Evolutionary conservation across 2,797 vertebrate species (phyloP), one percentile per base, ranked within the genome.

Genomic region (Paguma larvata): DNA sequence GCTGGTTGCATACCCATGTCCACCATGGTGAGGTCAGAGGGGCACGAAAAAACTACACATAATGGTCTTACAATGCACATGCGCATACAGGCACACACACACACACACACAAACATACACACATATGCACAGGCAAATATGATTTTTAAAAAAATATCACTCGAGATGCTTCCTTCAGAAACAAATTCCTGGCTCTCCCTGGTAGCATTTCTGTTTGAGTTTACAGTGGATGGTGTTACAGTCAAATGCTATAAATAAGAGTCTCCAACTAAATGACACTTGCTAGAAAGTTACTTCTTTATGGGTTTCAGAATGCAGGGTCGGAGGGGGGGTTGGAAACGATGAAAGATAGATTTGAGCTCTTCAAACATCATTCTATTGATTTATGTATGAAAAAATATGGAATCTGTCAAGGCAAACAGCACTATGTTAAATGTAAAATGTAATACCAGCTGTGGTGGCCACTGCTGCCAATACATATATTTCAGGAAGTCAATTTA

Each of bases 401-500:
- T 51, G 83, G 93, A 85, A 83, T 80, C 93, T 97, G 94, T 96
- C 94, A 89, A 95, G 85, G 94, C 95, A 92, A 96, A 95, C 87
- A 51, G 73, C 85, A 56, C 83, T 90, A 19, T 80, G 95, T 92
- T 93, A 89, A 95, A 95, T 94, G 90, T 44, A 92, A 97, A 96
- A 78, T 84, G 68, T 48, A 59, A 95, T 53, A 59, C 87, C 79
- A 75, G 78, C 94, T 80, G 95, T 32, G 63, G 93, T 80, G 53
- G 78, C 68, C 82, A 51, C 80, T 25, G 73, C 82, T 95, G 89
- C 97, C 91, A 86, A 92, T 96, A 91, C 68, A 79, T 68, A 77
- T 93, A 96, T 96, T 97, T 97, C 97, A 91, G 84, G 82, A 97
- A 97, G 95, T 90, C 97, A 97, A 96, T 97, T 98, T 97, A 97